Percentiles rank a stretch among this genome's conserved stretches.
Conservation (phyloP, 1,140 invertebrate species). For the Drosophila ficusphila region DNA sequence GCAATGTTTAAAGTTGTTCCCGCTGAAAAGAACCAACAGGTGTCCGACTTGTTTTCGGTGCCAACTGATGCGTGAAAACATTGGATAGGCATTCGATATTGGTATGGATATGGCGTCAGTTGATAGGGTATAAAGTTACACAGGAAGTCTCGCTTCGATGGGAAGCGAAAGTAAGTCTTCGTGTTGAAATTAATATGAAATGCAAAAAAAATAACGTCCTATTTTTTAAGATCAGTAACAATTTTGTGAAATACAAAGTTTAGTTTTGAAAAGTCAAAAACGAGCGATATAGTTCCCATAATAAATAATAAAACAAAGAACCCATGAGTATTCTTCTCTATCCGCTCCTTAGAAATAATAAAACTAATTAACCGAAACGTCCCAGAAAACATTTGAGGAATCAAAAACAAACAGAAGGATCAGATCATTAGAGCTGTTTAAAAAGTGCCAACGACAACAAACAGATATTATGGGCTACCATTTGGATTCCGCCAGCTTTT, state of each 20-base stretch:
- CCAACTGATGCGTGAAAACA: slow-evolving; percentile 32
- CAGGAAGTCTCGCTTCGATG: slow-evolving; percentile 12
- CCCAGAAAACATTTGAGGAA: background rate
- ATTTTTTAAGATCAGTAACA: too few relatives aligned
- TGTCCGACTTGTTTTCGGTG: slow-evolving; percentile 26
- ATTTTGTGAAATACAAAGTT: too few relatives aligned
- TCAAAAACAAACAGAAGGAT: slow-evolving; percentile 26
- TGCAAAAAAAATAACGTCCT: background rate
- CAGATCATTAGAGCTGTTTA: slow-evolving; percentile 22
- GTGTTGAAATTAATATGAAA: too few relatives aligned
- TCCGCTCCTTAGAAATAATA: background rate
- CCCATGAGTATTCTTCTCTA: slow-evolving; percentile 9
- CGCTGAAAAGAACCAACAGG: slow-evolving; percentile 31
- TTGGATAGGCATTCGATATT: slow-evolving; percentile 35
- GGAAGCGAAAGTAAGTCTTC: background rate
- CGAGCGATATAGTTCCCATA: too few relatives aligned
- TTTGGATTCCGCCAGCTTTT: slow-evolving; percentile 13
- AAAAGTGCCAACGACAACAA: slow-evolving; percentile 42
- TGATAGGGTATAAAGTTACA: slow-evolving; percentile 25
- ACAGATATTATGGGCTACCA: slow-evolving; percentile 28
- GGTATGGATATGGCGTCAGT: slow-evolving; percentile 30
- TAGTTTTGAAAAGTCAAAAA: too few relatives aligned
- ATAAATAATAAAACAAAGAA: background rate
- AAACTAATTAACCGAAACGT: slow-evolving; percentile 5
- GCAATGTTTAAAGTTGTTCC: slow-evolving; percentile 32